Evolutionary conservation across 2,888 invertebrate genomes (phyloP).

Genomic region (Scaptomyza polygonia): DNA sequence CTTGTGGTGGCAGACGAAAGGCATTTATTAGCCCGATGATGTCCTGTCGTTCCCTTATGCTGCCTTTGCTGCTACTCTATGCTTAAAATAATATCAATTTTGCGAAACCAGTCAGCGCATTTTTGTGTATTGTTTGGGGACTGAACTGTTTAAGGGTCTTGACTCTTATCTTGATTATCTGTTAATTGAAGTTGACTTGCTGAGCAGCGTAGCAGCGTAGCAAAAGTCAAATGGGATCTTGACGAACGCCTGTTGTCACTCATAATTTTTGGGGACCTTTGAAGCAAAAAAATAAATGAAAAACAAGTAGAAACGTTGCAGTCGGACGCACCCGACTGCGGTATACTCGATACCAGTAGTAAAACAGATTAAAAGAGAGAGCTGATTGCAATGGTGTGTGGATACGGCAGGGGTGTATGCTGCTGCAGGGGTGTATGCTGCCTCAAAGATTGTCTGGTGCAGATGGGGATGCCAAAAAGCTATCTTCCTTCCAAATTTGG

Average conservation of each 20-base stretch:
- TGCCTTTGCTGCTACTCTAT: slow-evolving; percentile 32
- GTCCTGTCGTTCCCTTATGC: slow-evolving; percentile 17
- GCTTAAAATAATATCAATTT: slow-evolving; percentile 65
- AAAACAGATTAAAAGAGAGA: too few relatives aligned
- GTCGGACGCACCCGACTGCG: too few relatives aligned
- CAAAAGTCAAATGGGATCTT: slow-evolving; percentile 45
- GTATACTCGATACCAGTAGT: too few relatives aligned
- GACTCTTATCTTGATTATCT: slow-evolving; percentile 59
- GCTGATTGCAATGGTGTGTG: too few relatives aligned
- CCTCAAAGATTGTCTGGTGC: too few relatives aligned
- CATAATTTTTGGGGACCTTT: not conserved
- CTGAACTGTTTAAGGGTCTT: not conserved
- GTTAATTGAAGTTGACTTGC: slow-evolving; percentile 58
- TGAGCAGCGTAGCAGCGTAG: slow-evolving; percentile 23
- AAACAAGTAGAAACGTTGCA: too few relatives aligned
- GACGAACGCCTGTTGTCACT: not conserved
- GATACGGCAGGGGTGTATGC: too few relatives aligned
- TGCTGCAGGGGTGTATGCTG: too few relatives aligned
- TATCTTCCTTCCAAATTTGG: too few relatives aligned
- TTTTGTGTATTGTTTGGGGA: slow-evolving; percentile 26
- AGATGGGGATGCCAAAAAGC: too few relatives aligned
- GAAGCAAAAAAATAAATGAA: too few relatives aligned
- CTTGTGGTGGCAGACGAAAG: slow-evolving; percentile 34
- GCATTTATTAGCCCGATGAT: slow-evolving; percentile 58
- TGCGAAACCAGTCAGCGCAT: slow-evolving; percentile 37